Conservation (phyloP, 64 coral and sea anemone genomes). For the Stylophora pistillata region DNA sequence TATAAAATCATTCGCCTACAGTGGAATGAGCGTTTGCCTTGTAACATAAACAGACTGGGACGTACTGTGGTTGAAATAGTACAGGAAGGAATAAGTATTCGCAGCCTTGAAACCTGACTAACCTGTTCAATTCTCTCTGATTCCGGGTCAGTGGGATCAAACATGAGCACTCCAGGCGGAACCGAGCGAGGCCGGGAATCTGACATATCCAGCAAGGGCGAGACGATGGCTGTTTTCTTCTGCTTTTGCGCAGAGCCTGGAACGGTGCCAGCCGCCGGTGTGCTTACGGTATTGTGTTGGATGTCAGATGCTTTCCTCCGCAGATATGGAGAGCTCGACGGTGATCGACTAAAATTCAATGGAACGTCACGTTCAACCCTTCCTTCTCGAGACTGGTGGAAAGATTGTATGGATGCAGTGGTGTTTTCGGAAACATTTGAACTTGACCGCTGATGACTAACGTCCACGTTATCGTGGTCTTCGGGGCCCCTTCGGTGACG, state of each 20-base stretch:
- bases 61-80: too few species aligned
- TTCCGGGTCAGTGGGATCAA: slow-evolving; percentile 84
- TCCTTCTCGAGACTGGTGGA: slow-evolving; percentile 40
- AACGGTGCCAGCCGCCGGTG: slow-evolving; percentile 1
- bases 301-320: slow-evolving; percentile 50
- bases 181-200: slow-evolving; percentile 60
- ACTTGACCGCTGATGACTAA: neutral
- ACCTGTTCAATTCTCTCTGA: slow-evolving; percentile 84
- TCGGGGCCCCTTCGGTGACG: slow-evolving; percentile 44
- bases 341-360: slow-evolving; percentile 51
- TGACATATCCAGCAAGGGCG: slow-evolving; percentile 71
- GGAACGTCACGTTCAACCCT: neutral
- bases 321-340: slow-evolving; percentile 38
- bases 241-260: slow-evolving; percentile 35
- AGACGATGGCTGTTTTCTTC: slow-evolving; percentile 90
- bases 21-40: too few species aligned
- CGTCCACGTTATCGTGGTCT: slow-evolving; percentile 1
- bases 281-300: slow-evolving; percentile 20
- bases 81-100: too few species aligned
- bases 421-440: slow-evolving; percentile 25
- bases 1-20: too few species aligned
- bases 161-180: slow-evolving; percentile 60
- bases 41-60: too few species aligned
- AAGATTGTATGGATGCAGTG: slow-evolving; percentile 10
- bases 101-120: neutral